phyloP scores from a whole-genome alignment of 2,888 invertebrate genomes.

The Sarcophaga rosellei region DNA sequence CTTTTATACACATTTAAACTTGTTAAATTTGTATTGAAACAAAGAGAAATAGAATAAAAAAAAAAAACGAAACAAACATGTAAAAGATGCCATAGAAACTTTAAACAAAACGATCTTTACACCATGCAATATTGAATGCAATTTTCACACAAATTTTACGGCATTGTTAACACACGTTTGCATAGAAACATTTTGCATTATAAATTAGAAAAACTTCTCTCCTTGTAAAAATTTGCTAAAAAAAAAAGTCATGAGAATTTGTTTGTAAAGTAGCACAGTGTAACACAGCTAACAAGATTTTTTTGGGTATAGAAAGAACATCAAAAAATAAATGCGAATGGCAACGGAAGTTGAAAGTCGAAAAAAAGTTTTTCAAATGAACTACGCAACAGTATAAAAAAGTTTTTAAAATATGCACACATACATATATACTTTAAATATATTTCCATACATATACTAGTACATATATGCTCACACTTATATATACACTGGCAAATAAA shows the following conservation, averaged over 20 bases:
- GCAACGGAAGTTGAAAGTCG: constrained; percentile 47
- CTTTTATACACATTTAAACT: constrained; percentile 16
- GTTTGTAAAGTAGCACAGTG: too few relatives aligned
- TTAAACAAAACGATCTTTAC: constrained; percentile 14
- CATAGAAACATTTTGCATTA: too few relatives aligned
- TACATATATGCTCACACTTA: neutral
- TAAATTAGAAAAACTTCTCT: too few relatives aligned
- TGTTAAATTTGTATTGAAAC: constrained; percentile 11
- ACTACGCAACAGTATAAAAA: constrained; percentile 18
- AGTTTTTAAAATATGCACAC: constrained; percentile 27
- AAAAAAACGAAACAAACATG: neutral
- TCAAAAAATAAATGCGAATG: constrained; percentile 30
- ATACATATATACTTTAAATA: constrained; percentile 10
- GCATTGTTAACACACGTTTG: too few relatives aligned
- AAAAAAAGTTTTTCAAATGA: constrained; percentile 24
- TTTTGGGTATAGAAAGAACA: neutral
- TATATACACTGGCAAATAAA: neutral
- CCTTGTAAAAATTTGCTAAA: too few relatives aligned
- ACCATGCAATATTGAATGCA: neutral
- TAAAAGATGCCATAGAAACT: constrained; percentile 4
- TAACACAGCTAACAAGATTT: too few relatives aligned
- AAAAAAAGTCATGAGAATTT: too few relatives aligned
- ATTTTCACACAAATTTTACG: neutral
- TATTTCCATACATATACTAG: neutral
- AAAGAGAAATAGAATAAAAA: neutral